A percentile compares a stretch with the other conserved stretches of the same genome.
Conservation (phyloP, 1,140 invertebrate genomes). For the Drosophila teissieri region DNA sequence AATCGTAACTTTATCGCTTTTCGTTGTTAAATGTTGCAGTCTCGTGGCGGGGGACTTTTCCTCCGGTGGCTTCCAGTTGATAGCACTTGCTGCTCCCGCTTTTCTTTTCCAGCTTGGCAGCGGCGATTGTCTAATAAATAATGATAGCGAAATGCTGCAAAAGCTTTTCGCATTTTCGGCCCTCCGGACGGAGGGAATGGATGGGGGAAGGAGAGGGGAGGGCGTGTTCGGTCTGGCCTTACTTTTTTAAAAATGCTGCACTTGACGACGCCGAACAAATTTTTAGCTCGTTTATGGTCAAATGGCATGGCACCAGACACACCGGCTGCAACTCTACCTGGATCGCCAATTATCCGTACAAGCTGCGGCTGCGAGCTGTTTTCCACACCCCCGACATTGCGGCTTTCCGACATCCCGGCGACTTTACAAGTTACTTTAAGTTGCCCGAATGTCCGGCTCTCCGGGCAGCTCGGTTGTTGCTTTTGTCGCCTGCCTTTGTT, state of each 20-base stretch:
- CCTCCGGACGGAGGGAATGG: constrained; percentile 7
- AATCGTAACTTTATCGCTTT: constrained; percentile 84
- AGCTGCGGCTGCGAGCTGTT: constrained; percentile 64
- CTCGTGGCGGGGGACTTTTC: background rate
- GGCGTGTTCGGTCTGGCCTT: background rate
- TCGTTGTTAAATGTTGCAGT: constrained; percentile 59
- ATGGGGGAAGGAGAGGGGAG: background rate
- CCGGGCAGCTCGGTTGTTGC: constrained; percentile 46
- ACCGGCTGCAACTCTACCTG: constrained; percentile 60
- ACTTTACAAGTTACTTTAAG: constrained; percentile 81
- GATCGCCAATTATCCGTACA: constrained; percentile 80
- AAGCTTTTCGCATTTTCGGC: constrained; percentile 62
- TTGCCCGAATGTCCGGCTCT: constrained; percentile 56
- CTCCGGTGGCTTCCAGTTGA: constrained; percentile 36
- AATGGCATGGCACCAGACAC: constrained; percentile 78
- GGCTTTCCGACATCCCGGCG: constrained; percentile 46
- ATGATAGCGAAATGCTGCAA: constrained; percentile 73
- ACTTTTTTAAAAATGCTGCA: constrained; percentile 74
- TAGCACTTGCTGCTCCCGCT: constrained; percentile 52
- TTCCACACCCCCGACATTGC: constrained; percentile 56
- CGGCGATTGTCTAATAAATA: constrained; percentile 70
- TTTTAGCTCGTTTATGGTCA: constrained; percentile 80
- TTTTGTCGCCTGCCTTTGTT: constrained; percentile 53
- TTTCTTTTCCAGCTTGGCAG: constrained; percentile 15
- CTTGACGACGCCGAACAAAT: constrained; percentile 75